Evolutionary conservation across 2,113 vertebrate species (phyloP).

Genomic region (Poecilia latipinna): DNA sequence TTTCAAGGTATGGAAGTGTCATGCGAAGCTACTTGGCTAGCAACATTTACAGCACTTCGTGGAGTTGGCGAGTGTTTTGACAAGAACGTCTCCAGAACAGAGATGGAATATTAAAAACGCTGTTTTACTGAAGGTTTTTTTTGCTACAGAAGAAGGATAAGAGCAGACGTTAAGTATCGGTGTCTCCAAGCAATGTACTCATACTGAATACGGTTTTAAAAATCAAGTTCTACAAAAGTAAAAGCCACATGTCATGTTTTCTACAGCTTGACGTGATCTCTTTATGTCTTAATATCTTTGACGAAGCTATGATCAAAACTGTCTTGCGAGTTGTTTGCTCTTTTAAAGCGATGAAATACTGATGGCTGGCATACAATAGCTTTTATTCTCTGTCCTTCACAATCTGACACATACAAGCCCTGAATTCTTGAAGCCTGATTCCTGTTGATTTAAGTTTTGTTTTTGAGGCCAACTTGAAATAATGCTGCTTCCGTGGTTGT

Average conservation of each 20-base stretch:
- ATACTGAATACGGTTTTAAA: too few species aligned
- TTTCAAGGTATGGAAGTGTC: conserved; percentile 40
- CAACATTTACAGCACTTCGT: background rate
- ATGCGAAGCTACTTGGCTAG: background rate
- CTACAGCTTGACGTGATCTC: background rate
- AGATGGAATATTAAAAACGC: background rate
- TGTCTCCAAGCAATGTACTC: too few species aligned
- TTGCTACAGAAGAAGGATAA: background rate
- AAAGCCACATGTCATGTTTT: background rate
- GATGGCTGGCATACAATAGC: too few species aligned
- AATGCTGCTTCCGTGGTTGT: background rate
- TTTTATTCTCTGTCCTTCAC: too few species aligned
- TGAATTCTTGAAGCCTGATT: too few species aligned
- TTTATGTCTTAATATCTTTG: background rate
- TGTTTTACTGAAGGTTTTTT: background rate
- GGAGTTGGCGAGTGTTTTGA: background rate
- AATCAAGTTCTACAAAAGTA: too few species aligned
- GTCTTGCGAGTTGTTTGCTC: background rate
- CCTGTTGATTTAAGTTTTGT: background rate
- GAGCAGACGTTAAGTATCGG: background rate
- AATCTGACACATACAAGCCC: too few species aligned
- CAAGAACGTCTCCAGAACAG: background rate
- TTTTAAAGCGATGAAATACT: background rate
- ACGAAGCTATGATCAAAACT: background rate
- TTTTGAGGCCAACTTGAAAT: background rate